Evolutionary conservation across 2,113 vertebrate species (phyloP).

Genomic region (Periophthalmodon schlosseri): DNA sequence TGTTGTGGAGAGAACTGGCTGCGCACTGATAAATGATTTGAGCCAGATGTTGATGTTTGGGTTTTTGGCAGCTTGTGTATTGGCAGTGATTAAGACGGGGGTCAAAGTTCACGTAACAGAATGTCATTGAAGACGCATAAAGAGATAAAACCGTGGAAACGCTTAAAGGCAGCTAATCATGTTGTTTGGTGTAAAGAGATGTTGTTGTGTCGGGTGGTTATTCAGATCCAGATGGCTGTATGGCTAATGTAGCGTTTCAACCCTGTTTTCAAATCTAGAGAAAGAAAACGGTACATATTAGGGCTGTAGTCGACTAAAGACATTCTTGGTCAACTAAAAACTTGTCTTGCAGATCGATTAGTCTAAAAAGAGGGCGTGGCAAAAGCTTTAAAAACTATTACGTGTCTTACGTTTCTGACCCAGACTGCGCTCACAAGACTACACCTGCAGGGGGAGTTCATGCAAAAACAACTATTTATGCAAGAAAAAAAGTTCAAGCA

Average conservation of each 20-base stretch:
- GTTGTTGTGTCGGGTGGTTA: not conserved
- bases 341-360: no score
- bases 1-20: slow-evolving; percentile 31
- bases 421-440: no score
- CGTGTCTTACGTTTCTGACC: no score
- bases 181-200: not conserved
- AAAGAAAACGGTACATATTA: not conserved
- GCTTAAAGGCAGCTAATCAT: not conserved
- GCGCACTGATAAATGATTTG: slow-evolving; percentile 38
- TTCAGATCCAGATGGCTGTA: not conserved
- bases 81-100: not conserved
- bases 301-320: no score
- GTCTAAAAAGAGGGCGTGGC: no score
- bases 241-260: not conserved
- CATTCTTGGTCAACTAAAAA: no score
- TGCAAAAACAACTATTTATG: no score
- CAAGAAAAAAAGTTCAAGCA: no score
- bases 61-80: slow-evolving; percentile 10
- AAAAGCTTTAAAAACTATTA: no score
- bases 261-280: not conserved
- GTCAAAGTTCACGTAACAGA: not conserved
- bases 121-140: slow-evolving; percentile 11
- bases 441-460: no score
- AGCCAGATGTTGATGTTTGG: slow-evolving; percentile 40
- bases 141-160: not conserved